Evolutionary conservation across 1,140 invertebrate species (phyloP), one percentile per base, ranked within the genome.

Genomic region (Steinernema feltiae): DNA sequence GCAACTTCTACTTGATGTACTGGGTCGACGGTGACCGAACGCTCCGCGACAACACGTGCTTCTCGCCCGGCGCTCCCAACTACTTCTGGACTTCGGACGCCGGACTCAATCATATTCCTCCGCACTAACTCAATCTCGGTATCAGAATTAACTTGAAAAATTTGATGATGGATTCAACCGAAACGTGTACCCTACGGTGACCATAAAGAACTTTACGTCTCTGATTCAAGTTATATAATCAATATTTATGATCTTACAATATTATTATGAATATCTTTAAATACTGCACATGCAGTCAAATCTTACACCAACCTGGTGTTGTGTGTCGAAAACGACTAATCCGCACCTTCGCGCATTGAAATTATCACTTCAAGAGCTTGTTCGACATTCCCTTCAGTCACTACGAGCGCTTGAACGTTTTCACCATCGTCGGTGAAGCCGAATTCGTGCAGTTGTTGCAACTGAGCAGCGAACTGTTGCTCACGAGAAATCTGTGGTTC

Each of bases 1-100:
- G 97, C 89, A 99, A 99, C 88, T 98, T 99, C 87, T 99, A 99
- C 88, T 87, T 99, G 24, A 97, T 99, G 94, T 98, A 97, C 88
- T 99, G 94, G 88, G 93, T 95, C 0, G 90, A 94, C 30, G 89
- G 91, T n/a, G 90, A 89, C n/a, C 89, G 91, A 41, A 92, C 93
- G 0, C 87, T 96, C 0, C 83, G 91, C 0, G 90, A 90, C 84
- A 93, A 94, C 86, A 93, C 93, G 83, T 97, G 94, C 85, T 95
- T 94, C 85, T 91, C 91, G 2, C 85, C 84, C 29, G 32, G 83
- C 84, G 63, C 94, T 18, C 94, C 94, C 0, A 86, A 87, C 76
- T 95, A 93, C 84, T 91, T 91, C 82, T 97, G 94, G 94, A 86
- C 87, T 29, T 83, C 87, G 27, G 88, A 90, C 73, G 88, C 89